Percentiles rank a stretch among this genome's conserved stretches.
These are phyloP conservation scores for Neodiprion lecontei DNA, from an alignment of 1,140 invertebrate species.

Conservation along the genomic window DNA sequence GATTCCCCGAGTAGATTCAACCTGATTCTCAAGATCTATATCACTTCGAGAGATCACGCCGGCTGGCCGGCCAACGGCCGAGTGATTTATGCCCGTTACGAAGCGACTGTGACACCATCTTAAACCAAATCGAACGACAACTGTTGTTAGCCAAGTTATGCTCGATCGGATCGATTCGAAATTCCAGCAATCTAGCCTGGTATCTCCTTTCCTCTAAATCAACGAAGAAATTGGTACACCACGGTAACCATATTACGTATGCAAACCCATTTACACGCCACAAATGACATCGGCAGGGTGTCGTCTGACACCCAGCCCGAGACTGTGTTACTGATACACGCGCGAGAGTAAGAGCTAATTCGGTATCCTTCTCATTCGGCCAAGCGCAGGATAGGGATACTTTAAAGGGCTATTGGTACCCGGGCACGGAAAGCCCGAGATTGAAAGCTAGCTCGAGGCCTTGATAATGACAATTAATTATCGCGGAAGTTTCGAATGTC, in stretches of 20 bases:
- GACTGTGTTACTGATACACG: background rate
- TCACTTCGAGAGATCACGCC: background rate
- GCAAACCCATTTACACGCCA: background rate
- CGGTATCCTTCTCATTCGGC: background rate
- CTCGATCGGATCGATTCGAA: background rate
- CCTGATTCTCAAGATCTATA: background rate
- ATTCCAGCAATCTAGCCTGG: background rate
- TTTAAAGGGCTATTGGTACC: background rate
- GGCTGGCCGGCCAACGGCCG: too few species aligned
- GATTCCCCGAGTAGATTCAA: background rate
- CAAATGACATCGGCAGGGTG: too few species aligned
- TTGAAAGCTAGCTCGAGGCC: background rate
- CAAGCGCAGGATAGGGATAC: background rate
- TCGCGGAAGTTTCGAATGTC: background rate
- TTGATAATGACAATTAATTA: background rate
- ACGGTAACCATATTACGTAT: background rate
- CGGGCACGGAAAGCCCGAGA: background rate
- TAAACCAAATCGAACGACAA: slow-evolving; percentile 1
- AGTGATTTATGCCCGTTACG: background rate
- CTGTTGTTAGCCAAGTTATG: background rate
- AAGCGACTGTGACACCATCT: background rate
- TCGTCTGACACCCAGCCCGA: background rate
- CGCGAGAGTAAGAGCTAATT: background rate
- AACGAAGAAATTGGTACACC: background rate
- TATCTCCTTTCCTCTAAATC: background rate